These are phyloP conservation scores for Apeltes quadracus DNA, from an alignment of 2,113 vertebrate genomes.

Conservation along the genomic window DNA sequence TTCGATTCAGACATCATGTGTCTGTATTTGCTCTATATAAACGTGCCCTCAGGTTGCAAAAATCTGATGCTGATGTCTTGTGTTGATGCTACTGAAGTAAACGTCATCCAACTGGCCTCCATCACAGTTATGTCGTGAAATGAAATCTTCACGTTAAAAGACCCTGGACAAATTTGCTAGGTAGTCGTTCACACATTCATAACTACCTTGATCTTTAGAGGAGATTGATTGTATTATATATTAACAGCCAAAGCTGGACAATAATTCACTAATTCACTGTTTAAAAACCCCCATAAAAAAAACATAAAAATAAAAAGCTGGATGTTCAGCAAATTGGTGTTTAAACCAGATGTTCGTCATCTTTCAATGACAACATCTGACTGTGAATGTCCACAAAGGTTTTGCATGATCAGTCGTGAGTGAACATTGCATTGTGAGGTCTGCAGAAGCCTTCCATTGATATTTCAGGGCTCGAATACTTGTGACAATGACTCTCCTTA, in stretches of 20 bases:
- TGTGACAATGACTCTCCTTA: background rate
- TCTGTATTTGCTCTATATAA: slow-evolving; percentile 28
- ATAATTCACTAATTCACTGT: slow-evolving; percentile 9
- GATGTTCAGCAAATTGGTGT: slow-evolving; percentile 33
- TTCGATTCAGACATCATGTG: slow-evolving; percentile 29
- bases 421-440: slow-evolving; percentile 2
- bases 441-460: background rate
- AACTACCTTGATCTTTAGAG: slow-evolving; percentile 36
- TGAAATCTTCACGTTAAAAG: slow-evolving; percentile 1
- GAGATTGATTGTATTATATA: slow-evolving; percentile 19
- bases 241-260: slow-evolving; percentile 28
- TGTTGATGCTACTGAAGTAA: slow-evolving; percentile 1
- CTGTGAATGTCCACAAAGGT: slow-evolving; percentile 24
- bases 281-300: slow-evolving; percentile 10
- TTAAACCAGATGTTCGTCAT: background rate
- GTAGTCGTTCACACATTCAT: slow-evolving; percentile 21
- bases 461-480: background rate
- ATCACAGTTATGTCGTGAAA: slow-evolving; percentile 11
- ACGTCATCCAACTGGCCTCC: background rate
- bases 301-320: slow-evolving; percentile 24
- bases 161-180: slow-evolving; percentile 5
- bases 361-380: slow-evolving; percentile 8
- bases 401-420: background rate
- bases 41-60: slow-evolving; percentile 20
- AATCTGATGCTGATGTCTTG: slow-evolving; percentile 5